phyloP scores from a whole-genome alignment of 1,140 invertebrate species.

The Heliconius eleuchia region DNA sequence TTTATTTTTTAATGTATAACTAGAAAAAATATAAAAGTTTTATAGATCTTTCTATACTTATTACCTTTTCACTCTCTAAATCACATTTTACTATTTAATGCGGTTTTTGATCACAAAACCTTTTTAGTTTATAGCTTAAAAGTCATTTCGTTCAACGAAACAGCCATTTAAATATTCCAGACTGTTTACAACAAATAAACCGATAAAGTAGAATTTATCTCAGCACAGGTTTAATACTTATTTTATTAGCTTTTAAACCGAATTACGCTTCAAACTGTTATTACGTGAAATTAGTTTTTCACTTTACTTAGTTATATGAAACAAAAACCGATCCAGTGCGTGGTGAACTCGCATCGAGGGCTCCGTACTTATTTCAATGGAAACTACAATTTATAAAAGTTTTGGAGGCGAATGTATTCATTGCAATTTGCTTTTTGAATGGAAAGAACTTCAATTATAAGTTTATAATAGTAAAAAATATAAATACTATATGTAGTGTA shows the following conservation, averaged over 20 bases:
- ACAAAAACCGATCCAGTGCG: too few species aligned
- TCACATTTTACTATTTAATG: neutral
- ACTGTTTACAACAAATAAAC: constrained; percentile 1
- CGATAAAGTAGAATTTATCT: constrained; percentile 16
- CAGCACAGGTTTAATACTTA: constrained; percentile 9
- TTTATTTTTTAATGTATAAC: too few species aligned
- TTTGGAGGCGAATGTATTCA: too few species aligned
- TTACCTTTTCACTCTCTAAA: neutral
- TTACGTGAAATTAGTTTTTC: neutral
- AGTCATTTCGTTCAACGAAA: constrained; percentile 17
- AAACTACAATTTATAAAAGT: too few species aligned
- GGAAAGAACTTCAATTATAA: too few species aligned
- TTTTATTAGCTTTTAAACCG: constrained; percentile 5
- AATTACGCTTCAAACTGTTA: neutral
- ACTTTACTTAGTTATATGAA: neutral
- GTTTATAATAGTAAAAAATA: too few species aligned
- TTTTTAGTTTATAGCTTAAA: constrained; percentile 29
- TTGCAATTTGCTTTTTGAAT: too few species aligned
- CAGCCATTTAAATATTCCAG: constrained; percentile 14
- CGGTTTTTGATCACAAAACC: constrained; percentile 27
- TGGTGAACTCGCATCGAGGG: too few species aligned
- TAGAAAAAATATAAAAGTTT: too few species aligned
- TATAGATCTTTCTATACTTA: too few species aligned
- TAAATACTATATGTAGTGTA: too few species aligned
- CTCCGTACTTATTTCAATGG: too few species aligned